phyloP scores from a whole-genome alignment of 2,888 invertebrate genomes.

The Eilema griseolum region DNA sequence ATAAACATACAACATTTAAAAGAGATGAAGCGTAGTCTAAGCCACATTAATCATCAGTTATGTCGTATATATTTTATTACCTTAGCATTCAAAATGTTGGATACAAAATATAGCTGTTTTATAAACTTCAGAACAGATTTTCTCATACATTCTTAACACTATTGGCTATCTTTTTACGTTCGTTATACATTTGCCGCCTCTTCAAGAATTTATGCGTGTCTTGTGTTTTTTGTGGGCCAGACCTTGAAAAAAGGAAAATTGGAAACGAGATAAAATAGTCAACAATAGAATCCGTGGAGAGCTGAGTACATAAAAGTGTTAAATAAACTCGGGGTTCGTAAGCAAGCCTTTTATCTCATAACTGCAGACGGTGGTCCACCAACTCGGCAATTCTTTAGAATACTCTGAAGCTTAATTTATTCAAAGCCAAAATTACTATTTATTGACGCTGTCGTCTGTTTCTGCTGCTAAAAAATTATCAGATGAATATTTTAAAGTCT shows the following conservation, averaged over 20 bases:
- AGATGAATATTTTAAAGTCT: neutral
- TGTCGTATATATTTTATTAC: too few relatives aligned
- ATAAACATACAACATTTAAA: too few relatives aligned
- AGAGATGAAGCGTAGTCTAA: neutral
- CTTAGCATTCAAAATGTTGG: too few relatives aligned
- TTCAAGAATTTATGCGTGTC: neutral
- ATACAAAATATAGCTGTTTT: too few relatives aligned
- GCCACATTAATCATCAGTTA: too few relatives aligned
- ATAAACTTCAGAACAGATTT: neutral
- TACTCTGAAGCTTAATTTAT: slow-evolving; percentile 51
- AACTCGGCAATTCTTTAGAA: slow-evolving; percentile 55
- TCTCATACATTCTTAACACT: neutral
- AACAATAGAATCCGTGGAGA: slow-evolving; percentile 57
- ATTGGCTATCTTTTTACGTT: neutral
- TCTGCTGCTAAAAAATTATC: neutral
- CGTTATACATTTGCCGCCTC: neutral
- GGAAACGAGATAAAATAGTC: slow-evolving; percentile 56
- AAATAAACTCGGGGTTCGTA: slow-evolving; percentile 63
- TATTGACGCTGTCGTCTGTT: neutral
- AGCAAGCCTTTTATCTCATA: slow-evolving; percentile 75
- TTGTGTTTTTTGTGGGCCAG: neutral
- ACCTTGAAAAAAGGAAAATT: slow-evolving; percentile 8
- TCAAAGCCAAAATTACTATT: slow-evolving; percentile 33
- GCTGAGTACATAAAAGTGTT: slow-evolving; percentile 64
- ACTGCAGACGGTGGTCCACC: slow-evolving; percentile 67